These are phyloP conservation scores for zebrafish (Danio rerio) DNA, from an alignment of 2,113 vertebrate genomes.

Conservation along the genomic window GRCz12tu NC_133199.1:22552501-22553000, in stretches of 20 bases:
- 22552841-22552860: slow-evolving; percentile 11
- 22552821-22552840: slow-evolving; percentile 24
- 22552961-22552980: too few species aligned
- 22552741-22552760: not conserved
- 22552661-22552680: too few species aligned
- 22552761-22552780: not conserved
- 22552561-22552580: not conserved
- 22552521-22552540: too few species aligned
- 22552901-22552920: not conserved
- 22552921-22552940: not conserved
- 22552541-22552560: not conserved
- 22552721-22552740: too few species aligned
- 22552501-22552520: not conserved
- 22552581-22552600: not conserved
- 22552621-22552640: too few species aligned
- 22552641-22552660: too few species aligned
- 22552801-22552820: not conserved
- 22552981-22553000: too few species aligned
- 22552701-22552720: not conserved
- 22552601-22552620: too few species aligned
- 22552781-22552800: not conserved
- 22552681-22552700: too few species aligned
- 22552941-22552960: too few species aligned
- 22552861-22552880: not conserved
- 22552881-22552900: not conserved